Conservation (phyloP, 2,113 vertebrate genomes). For the Pluvialis apricaria region DNA sequence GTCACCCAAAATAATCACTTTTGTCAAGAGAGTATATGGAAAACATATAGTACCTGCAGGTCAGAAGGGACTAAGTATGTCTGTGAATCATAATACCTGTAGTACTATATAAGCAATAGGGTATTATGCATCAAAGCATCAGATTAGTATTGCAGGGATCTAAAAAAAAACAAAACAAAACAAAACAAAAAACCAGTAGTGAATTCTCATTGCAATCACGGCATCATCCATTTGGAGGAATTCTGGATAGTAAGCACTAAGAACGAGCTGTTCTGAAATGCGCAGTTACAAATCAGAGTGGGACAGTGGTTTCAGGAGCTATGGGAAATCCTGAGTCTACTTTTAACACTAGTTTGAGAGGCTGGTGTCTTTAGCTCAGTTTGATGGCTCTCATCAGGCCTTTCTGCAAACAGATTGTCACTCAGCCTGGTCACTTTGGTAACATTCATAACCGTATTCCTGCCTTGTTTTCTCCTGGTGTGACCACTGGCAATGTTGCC, state of each 20-base stretch:
- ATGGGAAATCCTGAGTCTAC: not conserved
- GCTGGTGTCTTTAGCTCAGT: not conserved
- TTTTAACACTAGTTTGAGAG: not conserved
- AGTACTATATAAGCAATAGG: not conserved
- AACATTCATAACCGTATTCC: not conserved
- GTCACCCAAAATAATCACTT: not conserved
- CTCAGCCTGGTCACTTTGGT: not conserved
- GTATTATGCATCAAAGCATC: not conserved
- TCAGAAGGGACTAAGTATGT: not conserved
- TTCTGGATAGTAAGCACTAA: not conserved
- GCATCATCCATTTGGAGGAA: not conserved
- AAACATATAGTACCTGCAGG: not conserved
- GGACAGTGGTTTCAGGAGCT: not conserved
- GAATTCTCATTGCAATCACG: not conserved
- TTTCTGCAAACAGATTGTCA: not conserved
- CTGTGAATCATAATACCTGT: not conserved
- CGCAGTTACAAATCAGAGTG: not conserved
- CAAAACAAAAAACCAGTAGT: not conserved
- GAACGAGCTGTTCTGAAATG: not conserved
- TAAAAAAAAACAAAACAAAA: too few relatives aligned
- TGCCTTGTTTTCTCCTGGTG: not conserved
- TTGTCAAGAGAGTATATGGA: not conserved
- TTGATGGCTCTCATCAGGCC: not conserved
- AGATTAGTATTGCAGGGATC: not conserved
- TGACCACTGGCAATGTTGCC: not conserved